Percentiles rank a stretch among this genome's conserved stretches.
Conservation (phyloP, 2,888 invertebrate genomes). For the Lutraria lutraria region DNA sequence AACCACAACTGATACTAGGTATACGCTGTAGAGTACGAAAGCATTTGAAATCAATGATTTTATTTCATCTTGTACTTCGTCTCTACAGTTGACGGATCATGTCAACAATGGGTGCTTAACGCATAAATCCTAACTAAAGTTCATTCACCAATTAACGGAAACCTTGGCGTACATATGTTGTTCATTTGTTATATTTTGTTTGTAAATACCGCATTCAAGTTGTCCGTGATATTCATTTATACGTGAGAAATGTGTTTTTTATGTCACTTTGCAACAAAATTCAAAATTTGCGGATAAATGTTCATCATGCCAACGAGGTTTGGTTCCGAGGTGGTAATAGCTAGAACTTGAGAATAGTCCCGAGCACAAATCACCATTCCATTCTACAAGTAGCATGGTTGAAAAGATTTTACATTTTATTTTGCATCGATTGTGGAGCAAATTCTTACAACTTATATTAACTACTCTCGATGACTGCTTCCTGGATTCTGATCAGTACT, state of each 20-base stretch:
- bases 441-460: too few species aligned
- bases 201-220: not conserved
- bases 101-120: not conserved
- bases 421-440: too few species aligned
- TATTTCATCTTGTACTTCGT: not conserved
- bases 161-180: not conserved
- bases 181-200: not conserved
- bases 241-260: not conserved
- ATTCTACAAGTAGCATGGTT: too few species aligned
- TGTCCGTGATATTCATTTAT: not conserved
- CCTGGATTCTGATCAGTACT: too few species aligned
- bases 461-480: too few species aligned
- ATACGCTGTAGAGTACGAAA: not conserved
- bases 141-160: not conserved
- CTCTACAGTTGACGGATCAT: not conserved
- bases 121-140: not conserved
- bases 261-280: too few species aligned
- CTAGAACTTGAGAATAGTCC: too few species aligned
- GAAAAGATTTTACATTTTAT: too few species aligned
- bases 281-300: too few species aligned
- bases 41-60: not conserved
- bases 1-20: not conserved
- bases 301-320: too few species aligned
- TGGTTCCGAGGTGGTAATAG: too few species aligned
- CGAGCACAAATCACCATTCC: too few species aligned